A percentile compares a stretch with the other conserved stretches of the same genome.
These are phyloP conservation scores for Pocillopora verrucosa DNA, from an alignment of 64 coral and sea anemone genomes.

Conservation along the genomic window DNA sequence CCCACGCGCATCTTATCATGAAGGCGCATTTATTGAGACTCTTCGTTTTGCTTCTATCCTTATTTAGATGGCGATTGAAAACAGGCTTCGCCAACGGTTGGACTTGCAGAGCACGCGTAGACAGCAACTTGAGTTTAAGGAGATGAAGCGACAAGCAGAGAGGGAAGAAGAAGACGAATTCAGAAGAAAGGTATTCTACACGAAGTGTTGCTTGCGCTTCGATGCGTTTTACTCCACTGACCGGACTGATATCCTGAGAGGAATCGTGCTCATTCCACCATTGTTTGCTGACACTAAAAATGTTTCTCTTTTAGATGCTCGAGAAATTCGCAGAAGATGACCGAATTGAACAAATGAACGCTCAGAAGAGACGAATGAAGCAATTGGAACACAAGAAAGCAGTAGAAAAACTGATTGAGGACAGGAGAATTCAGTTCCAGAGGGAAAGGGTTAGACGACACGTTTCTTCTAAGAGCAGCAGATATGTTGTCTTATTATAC, in stretches of 20 bases:
- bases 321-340: conserved; percentile 99
- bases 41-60: not conserved
- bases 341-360: conserved; percentile 98
- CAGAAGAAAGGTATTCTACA: conserved; percentile 51
- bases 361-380: conserved; percentile 89
- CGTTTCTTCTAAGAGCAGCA: not conserved
- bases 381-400: conserved; percentile 95
- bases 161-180: conserved; percentile 94
- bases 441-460: conserved; percentile 71
- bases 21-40: not conserved
- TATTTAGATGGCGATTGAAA: conserved; percentile 81
- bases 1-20: too few relatives aligned
- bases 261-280: not conserved
- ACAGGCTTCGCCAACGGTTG: conserved; percentile 88
- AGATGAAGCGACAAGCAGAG: conserved; percentile 76
- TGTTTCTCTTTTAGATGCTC: conserved; percentile 71
- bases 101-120: conserved; percentile 92
- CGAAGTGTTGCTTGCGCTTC: not conserved
- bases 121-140: conserved; percentile 92
- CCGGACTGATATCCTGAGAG: too few relatives aligned
- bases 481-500: too few relatives aligned
- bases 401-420: conserved; percentile 91
- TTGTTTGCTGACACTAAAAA: not conserved
- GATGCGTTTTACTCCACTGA: too few relatives aligned
- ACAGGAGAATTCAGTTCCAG: conserved; percentile 85